Evolutionary conservation across 2,113 vertebrate genomes (phyloP), one percentile per base, ranked within the genome.

Genomic region (Tyrannus savana): DNA sequence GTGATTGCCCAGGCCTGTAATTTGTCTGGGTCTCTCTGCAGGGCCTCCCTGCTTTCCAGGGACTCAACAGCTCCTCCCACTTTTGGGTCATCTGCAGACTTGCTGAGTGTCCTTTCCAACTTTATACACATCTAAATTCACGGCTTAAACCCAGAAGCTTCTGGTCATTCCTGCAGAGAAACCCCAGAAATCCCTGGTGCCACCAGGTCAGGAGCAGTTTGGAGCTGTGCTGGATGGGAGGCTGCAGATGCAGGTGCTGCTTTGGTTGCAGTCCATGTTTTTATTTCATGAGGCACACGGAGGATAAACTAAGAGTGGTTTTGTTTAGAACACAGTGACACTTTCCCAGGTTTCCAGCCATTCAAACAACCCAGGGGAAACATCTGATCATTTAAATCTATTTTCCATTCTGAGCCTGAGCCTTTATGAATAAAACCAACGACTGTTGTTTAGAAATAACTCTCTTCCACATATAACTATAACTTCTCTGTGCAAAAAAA

Each of bases 381-480:
- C 37, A 94, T 56, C 58, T 62, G 60, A 69, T 75, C 83, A 62
- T 93, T 94, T 89, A 73, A 85, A 88, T 90, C 59, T 86, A 50
- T 87, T 96, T 96, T 93, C 78, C 82, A 69, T 89, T 66, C 67
- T 64, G 10, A 50, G 63, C 47, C 53, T 75, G n/a, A 95, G 74
- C 22, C 55, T 58, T 84, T 79, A 39, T 66, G 84, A 90, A 91
- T 77, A 94, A 94, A 94, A 60, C 50, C 19, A 37, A 52, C 0
- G 5, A 39, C 4, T 76, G 41, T 66, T 91, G 33, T 73, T 84
- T 58, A 84, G 90, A 74, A 95, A 88, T 88, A 74, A 74, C 63
- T 84, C 46, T 49, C 37, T 77, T 66, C 92, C 55, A 39, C 42
- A 46, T n/a, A 76, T 28, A 94, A 78, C 60, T 90, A 5, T 23